Conservation (phyloP, 2,113 vertebrate species). For the Tragelaphus buxtoni region DNA sequence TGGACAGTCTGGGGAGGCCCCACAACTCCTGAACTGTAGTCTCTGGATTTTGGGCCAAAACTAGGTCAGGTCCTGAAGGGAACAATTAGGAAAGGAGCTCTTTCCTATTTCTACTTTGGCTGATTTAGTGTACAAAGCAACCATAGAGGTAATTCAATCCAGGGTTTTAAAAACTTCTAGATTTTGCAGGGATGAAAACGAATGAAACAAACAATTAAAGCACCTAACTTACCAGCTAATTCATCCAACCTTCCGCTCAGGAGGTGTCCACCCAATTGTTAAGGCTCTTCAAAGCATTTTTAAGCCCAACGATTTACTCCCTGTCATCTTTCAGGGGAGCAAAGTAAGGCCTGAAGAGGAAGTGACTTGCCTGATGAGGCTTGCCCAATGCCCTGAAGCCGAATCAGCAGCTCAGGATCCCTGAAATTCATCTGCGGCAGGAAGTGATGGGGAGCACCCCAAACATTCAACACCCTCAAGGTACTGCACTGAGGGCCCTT, state of each 20-base stretch:
- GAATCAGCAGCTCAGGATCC: background rate
- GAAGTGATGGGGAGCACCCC: background rate
- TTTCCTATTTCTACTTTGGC: constrained; percentile 2
- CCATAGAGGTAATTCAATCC: constrained; percentile 21
- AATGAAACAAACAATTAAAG: constrained; percentile 26
- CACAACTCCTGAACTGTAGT: background rate
- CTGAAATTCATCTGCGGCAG: background rate
- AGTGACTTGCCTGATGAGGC: background rate
- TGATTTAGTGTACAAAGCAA: background rate
- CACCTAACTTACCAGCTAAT: background rate
- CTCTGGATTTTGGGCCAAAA: constrained; percentile 48
- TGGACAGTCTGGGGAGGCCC: background rate
- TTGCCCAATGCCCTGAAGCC: background rate
- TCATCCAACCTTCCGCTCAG: background rate
- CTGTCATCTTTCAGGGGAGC: background rate
- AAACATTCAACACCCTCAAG: background rate
- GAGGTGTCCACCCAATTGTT: background rate
- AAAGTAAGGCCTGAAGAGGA: background rate
- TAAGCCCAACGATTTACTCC: background rate
- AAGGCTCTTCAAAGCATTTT: background rate
- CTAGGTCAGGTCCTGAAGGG: constrained; percentile 53
- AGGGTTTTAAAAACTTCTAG: background rate
- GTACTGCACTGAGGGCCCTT: background rate
- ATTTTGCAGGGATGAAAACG: constrained; percentile 44
- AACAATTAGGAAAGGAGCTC: constrained; percentile 44